phyloP scores from a whole-genome alignment of 2,113 vertebrate genomes.

The Mionectes macconnelli region DNA sequence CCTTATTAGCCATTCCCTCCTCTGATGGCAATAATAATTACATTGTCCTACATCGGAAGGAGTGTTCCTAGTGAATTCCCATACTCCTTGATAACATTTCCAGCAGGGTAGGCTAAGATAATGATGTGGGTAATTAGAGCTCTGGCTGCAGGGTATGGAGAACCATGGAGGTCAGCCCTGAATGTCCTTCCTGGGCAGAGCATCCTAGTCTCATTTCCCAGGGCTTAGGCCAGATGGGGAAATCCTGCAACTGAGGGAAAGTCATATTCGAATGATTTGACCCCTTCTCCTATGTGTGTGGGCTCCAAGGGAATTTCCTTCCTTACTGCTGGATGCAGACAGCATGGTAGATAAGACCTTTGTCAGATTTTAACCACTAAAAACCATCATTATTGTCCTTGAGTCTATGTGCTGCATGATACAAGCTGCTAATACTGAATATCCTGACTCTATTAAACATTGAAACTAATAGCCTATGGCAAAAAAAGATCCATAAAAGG shows the following conservation, averaged over 20 bases:
- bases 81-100: neutral
- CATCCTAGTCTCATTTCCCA: neutral
- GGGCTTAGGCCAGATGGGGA: neutral
- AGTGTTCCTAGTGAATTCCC: neutral
- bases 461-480: neutral
- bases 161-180: neutral
- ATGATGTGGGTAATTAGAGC: conserved; percentile 10
- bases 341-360: neutral
- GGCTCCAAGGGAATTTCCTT: neutral
- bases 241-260: neutral
- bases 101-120: neutral
- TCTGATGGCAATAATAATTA: conserved; percentile 62
- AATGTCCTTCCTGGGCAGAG: neutral
- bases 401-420: neutral
- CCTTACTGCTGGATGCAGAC: neutral
- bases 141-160: neutral
- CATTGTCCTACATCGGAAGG: neutral
- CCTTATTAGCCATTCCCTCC: conserved; percentile 50
- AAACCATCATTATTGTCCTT: neutral
- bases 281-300: neutral
- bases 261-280: neutral
- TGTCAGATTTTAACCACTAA: neutral
- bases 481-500: neutral
- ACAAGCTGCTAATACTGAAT: neutral
- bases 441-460: neutral